phyloP scores from a whole-genome alignment of 1,140 invertebrate genomes.

The Lordiphosa mommai region DNA sequence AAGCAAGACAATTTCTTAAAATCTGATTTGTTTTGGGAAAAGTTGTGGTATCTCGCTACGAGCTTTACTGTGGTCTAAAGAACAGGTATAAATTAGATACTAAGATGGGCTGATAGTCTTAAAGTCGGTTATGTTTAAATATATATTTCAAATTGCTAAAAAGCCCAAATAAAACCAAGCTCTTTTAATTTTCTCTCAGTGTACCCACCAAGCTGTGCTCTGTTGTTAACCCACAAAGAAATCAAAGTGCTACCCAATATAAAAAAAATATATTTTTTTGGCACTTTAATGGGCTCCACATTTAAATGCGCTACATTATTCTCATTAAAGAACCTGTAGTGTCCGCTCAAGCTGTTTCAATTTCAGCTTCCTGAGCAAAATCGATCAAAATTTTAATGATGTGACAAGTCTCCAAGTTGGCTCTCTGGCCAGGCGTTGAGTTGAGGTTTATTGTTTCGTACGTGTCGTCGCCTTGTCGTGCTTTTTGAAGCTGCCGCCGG shows the following conservation, averaged over 20 bases:
- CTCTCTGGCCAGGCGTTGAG: conserved; percentile 7
- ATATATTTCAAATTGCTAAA: too few relatives aligned
- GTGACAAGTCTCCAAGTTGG: conserved; percentile 41
- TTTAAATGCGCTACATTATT: conserved; percentile 72
- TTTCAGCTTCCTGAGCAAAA: conserved; percentile 61
- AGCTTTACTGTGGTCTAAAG: too few relatives aligned
- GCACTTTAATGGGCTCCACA: conserved; percentile 47
- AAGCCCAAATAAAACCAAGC: background rate
- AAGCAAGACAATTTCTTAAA: too few relatives aligned
- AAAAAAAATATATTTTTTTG: conserved; percentile 12
- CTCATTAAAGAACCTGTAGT: conserved; percentile 51
- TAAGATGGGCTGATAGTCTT: too few relatives aligned
- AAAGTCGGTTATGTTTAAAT: too few relatives aligned
- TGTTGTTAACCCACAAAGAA: conserved; percentile 4
- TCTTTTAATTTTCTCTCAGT: background rate
- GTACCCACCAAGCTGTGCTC: background rate
- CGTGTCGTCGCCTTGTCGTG: background rate
- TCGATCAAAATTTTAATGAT: conserved; percentile 73
- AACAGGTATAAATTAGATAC: too few relatives aligned
- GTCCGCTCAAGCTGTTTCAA: conserved; percentile 25
- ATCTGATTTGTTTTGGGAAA: too few relatives aligned
- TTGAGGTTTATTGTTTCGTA: conserved; percentile 43
- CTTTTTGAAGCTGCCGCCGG: conserved; percentile 55
- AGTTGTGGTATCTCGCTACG: too few relatives aligned
- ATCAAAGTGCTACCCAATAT: conserved; percentile 22